phyloP scores from a whole-genome alignment of 2,113 vertebrate genomes.

The Rissa tridactyla region DNA sequence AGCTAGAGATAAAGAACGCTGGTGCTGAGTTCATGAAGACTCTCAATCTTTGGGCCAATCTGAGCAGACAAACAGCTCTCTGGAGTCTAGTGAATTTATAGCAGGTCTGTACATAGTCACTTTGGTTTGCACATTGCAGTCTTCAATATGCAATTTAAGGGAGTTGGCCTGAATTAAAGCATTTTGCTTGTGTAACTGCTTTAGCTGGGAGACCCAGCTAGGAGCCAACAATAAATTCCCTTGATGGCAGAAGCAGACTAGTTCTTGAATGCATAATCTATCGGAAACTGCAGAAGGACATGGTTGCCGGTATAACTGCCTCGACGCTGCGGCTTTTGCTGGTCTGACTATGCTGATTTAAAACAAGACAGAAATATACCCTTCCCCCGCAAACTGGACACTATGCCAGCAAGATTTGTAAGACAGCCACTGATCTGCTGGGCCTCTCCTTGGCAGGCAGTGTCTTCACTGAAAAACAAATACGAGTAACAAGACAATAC shows the following conservation, averaged over 20 bases:
- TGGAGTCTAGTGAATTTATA: not conserved
- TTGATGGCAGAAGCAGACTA: conserved; percentile 6
- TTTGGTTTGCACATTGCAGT: not conserved
- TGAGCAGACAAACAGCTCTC: not conserved
- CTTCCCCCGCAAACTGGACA: not conserved
- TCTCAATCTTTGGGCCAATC: not conserved
- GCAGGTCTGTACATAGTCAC: not conserved
- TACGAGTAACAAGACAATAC: not conserved
- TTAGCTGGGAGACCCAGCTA: not conserved
- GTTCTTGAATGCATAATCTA: not conserved
- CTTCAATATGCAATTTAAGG: not conserved
- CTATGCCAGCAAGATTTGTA: not conserved
- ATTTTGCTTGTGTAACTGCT: conserved; percentile 16
- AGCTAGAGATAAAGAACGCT: not conserved
- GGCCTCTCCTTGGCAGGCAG: conserved; percentile 33
- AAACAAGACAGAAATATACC: not conserved
- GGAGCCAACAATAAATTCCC: not conserved
- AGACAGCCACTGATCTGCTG: not conserved
- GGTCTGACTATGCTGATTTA: not conserved
- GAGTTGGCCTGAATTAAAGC: not conserved
- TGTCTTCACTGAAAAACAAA: not conserved
- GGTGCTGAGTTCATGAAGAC: rapidly evolving
- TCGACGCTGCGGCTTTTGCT: not conserved
- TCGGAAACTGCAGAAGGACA: not conserved
- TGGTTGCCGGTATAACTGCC: not conserved